A percentile compares a stretch with the other conserved stretches of the same genome.
These are phyloP conservation scores for Plebejus melissa DNA, from an alignment of 2,888 invertebrate genomes.

Conservation along the genomic window DNA sequence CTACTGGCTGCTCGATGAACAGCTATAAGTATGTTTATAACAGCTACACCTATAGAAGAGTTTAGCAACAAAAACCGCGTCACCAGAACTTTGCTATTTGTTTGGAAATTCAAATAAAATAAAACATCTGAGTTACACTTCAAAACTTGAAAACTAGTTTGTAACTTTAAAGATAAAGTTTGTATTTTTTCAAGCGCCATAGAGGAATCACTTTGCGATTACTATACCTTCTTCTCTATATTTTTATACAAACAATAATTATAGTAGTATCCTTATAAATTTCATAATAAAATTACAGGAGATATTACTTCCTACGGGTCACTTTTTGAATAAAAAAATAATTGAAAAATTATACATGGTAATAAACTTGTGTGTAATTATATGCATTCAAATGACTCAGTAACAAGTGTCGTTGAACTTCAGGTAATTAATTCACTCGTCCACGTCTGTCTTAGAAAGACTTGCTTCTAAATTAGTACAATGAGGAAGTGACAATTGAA, in stretches of 20 bases:
- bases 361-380: conserved; percentile 2
- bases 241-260: too few relatives aligned
- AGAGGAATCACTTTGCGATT: too few relatives aligned
- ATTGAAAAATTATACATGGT: conserved; percentile 2
- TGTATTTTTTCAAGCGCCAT: too few relatives aligned
- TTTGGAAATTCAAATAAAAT: not conserved
- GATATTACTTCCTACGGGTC: not conserved
- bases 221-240: too few relatives aligned
- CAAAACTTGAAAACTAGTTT: too few relatives aligned
- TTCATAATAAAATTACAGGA: not conserved
- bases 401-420: conserved; percentile 39
- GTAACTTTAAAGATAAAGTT: too few relatives aligned
- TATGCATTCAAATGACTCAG: conserved; percentile 15
- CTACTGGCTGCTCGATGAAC: too few relatives aligned
- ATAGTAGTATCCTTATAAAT: not conserved
- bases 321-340: not conserved
- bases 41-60: too few relatives aligned
- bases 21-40: too few relatives aligned
- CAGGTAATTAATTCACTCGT: conserved; percentile 37
- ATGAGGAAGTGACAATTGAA: conserved; percentile 73
- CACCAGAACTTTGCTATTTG: too few relatives aligned
- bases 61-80: too few relatives aligned
- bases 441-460: conserved; percentile 39
- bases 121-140: not conserved
- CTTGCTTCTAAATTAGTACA: conserved; percentile 45